Conservation (phyloP, 2,888 invertebrate species). For the Exephanes ischioxanthus region DNA sequence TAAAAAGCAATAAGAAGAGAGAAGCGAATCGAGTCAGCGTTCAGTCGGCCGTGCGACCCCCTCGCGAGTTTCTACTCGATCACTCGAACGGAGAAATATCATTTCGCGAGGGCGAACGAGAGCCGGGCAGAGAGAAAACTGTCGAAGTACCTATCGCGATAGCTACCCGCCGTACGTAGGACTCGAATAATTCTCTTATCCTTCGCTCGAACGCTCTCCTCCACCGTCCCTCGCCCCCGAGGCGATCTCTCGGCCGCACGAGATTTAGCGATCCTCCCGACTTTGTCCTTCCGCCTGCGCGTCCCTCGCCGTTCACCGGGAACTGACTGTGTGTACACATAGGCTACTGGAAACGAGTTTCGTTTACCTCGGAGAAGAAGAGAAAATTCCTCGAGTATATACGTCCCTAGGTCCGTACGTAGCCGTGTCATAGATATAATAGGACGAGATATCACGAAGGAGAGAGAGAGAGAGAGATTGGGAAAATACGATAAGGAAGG, state of each 20-base stretch:
- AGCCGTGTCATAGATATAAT: conserved; percentile 13
- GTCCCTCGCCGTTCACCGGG: not conserved
- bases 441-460: conserved; percentile 39
- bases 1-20: conserved; percentile 47
- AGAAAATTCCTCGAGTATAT: conserved; percentile 19
- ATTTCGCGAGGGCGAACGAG: conserved; percentile 33
- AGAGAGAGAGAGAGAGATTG: not conserved
- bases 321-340: not conserved
- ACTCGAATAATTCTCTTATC: conserved; percentile 71
- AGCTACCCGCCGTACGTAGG: conserved; percentile 45
- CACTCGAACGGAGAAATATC: conserved; percentile 68
- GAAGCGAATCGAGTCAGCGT: conserved; percentile 66
- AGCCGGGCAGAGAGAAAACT: conserved; percentile 12
- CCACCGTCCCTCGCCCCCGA: conserved; percentile 18
- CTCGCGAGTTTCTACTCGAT: conserved; percentile 71
- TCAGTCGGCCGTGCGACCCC: conserved; percentile 72
- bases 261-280: conserved; percentile 67
- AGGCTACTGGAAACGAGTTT: conserved; percentile 40
- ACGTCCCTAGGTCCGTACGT: conserved; percentile 2
- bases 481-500: conserved; percentile 23
- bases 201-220: conserved; percentile 51
- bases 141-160: conserved; percentile 1
- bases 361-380: conserved; percentile 25
- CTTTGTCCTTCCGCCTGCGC: conserved; percentile 45
- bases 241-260: conserved; percentile 63